These are phyloP conservation scores for Heloderma charlesbogerti DNA, from an alignment of 2,113 vertebrate species.

Conservation along the genomic window DNA sequence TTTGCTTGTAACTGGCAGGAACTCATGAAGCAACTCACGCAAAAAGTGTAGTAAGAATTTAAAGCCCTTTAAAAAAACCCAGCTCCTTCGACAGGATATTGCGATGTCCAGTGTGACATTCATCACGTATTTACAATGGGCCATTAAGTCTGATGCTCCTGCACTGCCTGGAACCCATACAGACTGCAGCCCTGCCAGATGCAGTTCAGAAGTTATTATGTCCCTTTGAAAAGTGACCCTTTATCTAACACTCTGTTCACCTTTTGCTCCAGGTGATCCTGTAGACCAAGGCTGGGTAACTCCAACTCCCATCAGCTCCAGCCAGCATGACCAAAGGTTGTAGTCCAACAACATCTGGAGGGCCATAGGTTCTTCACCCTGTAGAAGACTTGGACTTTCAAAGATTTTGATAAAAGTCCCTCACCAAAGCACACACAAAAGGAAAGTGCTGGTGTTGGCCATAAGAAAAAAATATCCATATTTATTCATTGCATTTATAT, in stretches of 20 bases:
- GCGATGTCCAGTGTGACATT: neutral
- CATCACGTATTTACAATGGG: conserved; percentile 15
- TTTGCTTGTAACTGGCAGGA: neutral
- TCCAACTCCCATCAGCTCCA: too few relatives aligned
- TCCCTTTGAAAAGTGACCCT: conserved; percentile 5
- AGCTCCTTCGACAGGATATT: neutral
- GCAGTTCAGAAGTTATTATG: conserved; percentile 23
- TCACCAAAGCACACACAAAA: neutral
- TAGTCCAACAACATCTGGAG: neutral
- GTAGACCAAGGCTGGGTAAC: neutral
- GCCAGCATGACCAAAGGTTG: too few relatives aligned
- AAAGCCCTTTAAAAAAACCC: neutral
- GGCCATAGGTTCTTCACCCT: too few relatives aligned
- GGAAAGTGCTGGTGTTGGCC: too few relatives aligned
- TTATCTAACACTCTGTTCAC: conserved; percentile 18
- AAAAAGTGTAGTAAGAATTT: conserved; percentile 6
- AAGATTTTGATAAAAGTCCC: neutral
- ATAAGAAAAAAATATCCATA: too few relatives aligned
- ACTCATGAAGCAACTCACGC: neutral
- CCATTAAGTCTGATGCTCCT: neutral
- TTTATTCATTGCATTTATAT: too few relatives aligned
- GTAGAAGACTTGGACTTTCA: neutral
- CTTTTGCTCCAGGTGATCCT: neutral
- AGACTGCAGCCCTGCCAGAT: conserved; percentile 22
- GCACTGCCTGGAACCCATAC: neutral